These are phyloP conservation scores for Premnoplex brunnescens DNA, from an alignment of 2,797 vertebrate genomes.

Conservation along the genomic window DNA sequence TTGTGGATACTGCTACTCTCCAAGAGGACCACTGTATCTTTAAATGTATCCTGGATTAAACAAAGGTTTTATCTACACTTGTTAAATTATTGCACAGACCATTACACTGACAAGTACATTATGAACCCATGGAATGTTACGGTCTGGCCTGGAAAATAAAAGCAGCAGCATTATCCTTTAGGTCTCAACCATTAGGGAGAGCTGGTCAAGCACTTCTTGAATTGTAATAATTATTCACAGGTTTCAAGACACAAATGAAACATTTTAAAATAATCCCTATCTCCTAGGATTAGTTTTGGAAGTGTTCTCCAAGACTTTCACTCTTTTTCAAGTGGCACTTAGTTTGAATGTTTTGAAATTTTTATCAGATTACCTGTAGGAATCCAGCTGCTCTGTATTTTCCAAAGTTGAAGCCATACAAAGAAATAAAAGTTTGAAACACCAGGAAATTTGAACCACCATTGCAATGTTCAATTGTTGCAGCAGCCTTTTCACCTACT, in stretches of 20 bases:
- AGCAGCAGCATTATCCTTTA: conserved; percentile 27
- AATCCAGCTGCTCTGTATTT: background rate
- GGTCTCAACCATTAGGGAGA: background rate
- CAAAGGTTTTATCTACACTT: conserved; percentile 48
- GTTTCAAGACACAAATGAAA: background rate
- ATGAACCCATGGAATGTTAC: conserved; percentile 60
- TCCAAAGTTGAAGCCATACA: background rate
- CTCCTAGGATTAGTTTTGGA: background rate
- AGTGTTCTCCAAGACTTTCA: background rate
- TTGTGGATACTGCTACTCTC: background rate
- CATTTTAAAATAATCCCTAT: background rate
- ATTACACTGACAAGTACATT: conserved; percentile 62
- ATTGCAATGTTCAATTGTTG: background rate
- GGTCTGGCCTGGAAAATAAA: conserved; percentile 47
- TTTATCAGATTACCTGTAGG: background rate
- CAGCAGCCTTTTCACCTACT: background rate
- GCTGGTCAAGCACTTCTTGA: background rate
- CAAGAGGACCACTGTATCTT: conserved; percentile 46
- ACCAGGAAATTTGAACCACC: background rate
- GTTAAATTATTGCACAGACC: conserved; percentile 66
- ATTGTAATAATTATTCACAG: background rate
- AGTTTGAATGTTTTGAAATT: background rate
- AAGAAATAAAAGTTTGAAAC: background rate
- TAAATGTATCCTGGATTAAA: conserved; percentile 34
- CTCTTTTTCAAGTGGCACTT: background rate